A percentile compares a stretch with the other conserved stretches of the same genome.
These are phyloP conservation scores for Catajapyx aquilonaris DNA, from an alignment of 1,140 invertebrate genomes.

Conservation along the genomic window DNA sequence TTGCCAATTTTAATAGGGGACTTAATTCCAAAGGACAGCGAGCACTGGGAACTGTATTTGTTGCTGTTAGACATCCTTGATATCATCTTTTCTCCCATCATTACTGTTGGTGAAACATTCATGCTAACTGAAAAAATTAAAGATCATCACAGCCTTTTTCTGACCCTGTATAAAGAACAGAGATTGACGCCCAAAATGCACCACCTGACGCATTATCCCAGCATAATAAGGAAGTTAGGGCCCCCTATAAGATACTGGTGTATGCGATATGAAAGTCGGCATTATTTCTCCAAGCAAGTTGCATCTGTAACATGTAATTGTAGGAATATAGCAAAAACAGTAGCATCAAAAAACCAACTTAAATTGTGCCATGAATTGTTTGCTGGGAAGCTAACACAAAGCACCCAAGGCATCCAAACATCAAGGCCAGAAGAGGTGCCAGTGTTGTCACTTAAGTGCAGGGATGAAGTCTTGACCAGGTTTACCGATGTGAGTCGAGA, in stretches of 20 bases:
- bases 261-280: conserved; percentile 2
- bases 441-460: neutral
- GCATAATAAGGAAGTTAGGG: neutral
- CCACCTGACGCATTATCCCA: neutral
- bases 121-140: neutral
- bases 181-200: conserved; percentile 1
- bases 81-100: neutral
- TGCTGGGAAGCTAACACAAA: neutral
- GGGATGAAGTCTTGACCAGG: neutral
- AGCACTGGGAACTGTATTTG: neutral
- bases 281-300: neutral
- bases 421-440: neutral
- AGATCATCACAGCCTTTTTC: neutral
- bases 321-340: neutral
- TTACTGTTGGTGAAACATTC: neutral
- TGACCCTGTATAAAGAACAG: neutral
- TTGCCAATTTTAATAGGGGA: neutral
- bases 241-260: conserved; percentile 2
- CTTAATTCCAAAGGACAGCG: neutral
- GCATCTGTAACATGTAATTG: neutral
- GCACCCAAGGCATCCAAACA: neutral
- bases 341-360: neutral
- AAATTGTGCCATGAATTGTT: neutral
- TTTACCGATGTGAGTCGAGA: no score
- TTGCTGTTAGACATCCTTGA: neutral